phyloP scores from a whole-genome alignment of 2,888 invertebrate genomes.

The Perdita meconis region DNA sequence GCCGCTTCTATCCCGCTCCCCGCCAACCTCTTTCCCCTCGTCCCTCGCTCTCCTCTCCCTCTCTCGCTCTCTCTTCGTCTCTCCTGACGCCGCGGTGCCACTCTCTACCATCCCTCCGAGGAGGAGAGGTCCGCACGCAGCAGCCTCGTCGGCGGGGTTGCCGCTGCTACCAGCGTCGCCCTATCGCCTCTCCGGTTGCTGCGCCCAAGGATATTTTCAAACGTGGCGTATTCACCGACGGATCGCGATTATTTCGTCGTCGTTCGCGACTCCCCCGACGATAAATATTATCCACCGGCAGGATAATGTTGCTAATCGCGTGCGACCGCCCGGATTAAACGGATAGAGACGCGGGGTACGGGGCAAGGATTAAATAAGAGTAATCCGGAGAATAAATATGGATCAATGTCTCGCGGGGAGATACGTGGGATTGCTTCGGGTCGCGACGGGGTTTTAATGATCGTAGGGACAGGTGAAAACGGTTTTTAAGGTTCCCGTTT shows the following conservation, averaged over 20 bases:
- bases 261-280: neutral
- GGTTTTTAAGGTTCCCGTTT: neutral
- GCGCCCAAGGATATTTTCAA: slow-evolving; percentile 53
- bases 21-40: neutral
- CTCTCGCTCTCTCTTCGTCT: slow-evolving; percentile 12
- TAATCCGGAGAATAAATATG: slow-evolving; percentile 34
- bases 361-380: slow-evolving; percentile 20
- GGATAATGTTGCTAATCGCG: slow-evolving; percentile 37
- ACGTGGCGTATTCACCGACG: slow-evolving; percentile 13
- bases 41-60: neutral
- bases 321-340: slow-evolving; percentile 21
- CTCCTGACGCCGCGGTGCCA: slow-evolving; percentile 25
- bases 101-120: slow-evolving; percentile 54
- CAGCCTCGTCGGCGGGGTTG: slow-evolving; percentile 56
- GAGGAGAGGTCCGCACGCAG: too few species aligned
- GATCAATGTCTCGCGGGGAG: slow-evolving; percentile 20
- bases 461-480: neutral
- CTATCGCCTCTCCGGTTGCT: slow-evolving; percentile 5
- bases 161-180: slow-evolving; percentile 59
- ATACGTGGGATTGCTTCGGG: slow-evolving; percentile 8
- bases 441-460: slow-evolving; percentile 7
- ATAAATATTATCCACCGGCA: slow-evolving; percentile 16
- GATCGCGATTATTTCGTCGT: neutral
- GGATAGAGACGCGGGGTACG: neutral
- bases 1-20: slow-evolving; percentile 37